Percentiles rank a stretch among this genome's conserved stretches.
Conservation (phyloP, 2,797 vertebrate genomes). For the Momotus momota region DNA sequence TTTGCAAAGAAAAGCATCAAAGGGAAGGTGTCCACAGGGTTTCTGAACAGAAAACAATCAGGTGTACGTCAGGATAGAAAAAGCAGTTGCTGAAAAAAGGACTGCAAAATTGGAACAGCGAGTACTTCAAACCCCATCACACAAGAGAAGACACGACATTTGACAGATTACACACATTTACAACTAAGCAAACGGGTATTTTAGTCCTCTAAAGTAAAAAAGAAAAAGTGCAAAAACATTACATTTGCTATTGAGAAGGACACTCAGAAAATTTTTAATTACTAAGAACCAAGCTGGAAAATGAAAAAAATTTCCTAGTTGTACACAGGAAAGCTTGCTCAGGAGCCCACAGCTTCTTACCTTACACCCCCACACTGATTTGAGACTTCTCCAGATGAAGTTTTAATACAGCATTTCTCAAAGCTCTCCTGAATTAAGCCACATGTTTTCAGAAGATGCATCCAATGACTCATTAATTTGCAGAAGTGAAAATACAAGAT, state of each 20-base stretch:
- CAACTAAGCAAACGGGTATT: neutral
- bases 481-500: conserved; percentile 39
- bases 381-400: neutral
- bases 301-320: neutral
- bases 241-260: neutral
- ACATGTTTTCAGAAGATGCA: conserved; percentile 15
- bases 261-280: neutral
- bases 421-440: conserved; percentile 19
- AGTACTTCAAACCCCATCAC: neutral
- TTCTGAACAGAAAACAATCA: neutral
- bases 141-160: accelerated
- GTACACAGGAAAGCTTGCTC: neutral
- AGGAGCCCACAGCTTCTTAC: neutral
- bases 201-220: neutral
- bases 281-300: neutral
- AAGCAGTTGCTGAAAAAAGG: neutral
- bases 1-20: neutral
- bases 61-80: neutral
- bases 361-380: neutral
- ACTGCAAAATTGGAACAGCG: neutral
- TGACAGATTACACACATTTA: neutral
- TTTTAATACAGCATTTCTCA: conserved; percentile 4
- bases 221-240: neutral
- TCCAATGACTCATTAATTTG: conserved; percentile 62
- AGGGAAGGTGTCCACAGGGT: neutral